phyloP scores from a whole-genome alignment of 1,140 invertebrate species.

The Zaprionus taronus region DNA sequence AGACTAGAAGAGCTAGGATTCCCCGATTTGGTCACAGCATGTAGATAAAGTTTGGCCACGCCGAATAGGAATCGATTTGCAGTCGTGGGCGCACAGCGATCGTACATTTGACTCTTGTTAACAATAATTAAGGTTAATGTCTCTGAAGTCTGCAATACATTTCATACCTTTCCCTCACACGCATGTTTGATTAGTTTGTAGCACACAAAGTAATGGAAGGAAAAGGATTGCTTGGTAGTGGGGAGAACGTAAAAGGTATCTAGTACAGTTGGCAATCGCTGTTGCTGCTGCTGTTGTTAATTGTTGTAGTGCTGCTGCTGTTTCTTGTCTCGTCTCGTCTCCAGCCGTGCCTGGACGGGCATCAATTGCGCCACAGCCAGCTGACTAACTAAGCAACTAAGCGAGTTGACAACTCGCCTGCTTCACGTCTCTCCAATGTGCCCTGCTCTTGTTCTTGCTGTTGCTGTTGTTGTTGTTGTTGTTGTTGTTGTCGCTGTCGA shows the following conservation, averaged over 20 bases:
- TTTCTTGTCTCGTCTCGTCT: neutral
- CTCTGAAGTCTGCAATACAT: too few relatives aligned
- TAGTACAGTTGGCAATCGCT: conserved; percentile 53
- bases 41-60: too few relatives aligned
- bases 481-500: conserved; percentile 27
- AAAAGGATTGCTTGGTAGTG: neutral
- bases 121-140: too few relatives aligned
- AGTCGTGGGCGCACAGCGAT: too few relatives aligned
- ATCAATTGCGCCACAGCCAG: neutral
- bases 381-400: conserved; percentile 6
- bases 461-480: conserved; percentile 29
- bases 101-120: too few relatives aligned
- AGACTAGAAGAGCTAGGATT: too few relatives aligned
- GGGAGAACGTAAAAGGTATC: neutral
- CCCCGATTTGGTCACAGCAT: too few relatives aligned
- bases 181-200: too few relatives aligned
- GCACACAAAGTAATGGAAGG: neutral
- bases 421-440: neutral
- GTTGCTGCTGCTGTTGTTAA: conserved; percentile 32
- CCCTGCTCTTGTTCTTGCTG: conserved; percentile 6
- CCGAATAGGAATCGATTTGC: too few relatives aligned
- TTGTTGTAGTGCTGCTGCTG: conserved; percentile 2
- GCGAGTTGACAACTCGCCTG: neutral
- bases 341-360: neutral
- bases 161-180: too few relatives aligned